phyloP scores from a whole-genome alignment of 64 coral and sea anemone species.

The Montipora cactus region DNA sequence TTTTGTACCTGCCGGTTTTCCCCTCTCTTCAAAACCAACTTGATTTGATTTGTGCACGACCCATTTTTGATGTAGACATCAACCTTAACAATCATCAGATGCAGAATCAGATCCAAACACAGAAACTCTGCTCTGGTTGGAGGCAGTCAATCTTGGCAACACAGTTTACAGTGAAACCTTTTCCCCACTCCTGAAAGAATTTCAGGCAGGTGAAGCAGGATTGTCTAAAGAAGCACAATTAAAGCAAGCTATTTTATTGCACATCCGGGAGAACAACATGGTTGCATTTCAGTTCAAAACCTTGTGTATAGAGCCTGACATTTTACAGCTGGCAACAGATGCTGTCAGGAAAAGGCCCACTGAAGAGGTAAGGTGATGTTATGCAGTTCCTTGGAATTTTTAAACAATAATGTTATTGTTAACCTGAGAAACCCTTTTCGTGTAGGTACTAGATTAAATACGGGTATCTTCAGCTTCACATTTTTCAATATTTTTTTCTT shows the following conservation, averaged over 20 bases:
- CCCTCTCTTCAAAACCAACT: too few species aligned
- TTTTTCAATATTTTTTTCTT: not conserved
- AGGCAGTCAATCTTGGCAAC: slow-evolving; percentile 68
- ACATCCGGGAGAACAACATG: slow-evolving; percentile 64
- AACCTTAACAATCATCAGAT: slow-evolving; percentile 1
- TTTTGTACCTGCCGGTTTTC: too few species aligned
- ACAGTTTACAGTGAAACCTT: slow-evolving; percentile 78
- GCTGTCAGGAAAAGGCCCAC: slow-evolving; percentile 18
- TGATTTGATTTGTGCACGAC: too few species aligned
- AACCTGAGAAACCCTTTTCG: too few species aligned
- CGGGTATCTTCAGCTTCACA: too few species aligned
- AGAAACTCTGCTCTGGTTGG: slow-evolving; percentile 89
- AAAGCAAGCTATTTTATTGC: slow-evolving; percentile 46
- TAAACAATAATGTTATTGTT: too few species aligned
- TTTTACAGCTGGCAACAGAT: slow-evolving; percentile 53
- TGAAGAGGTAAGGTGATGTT: not conserved
- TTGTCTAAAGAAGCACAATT: slow-evolving; percentile 18
- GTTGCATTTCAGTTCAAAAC: slow-evolving; percentile 61
- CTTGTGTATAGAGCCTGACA: slow-evolving; percentile 63
- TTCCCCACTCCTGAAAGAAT: slow-evolving; percentile 10
- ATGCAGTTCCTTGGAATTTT: not conserved
- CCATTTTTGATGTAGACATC: too few species aligned
- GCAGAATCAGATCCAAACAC: slow-evolving; percentile 60
- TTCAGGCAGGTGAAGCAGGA: not conserved
- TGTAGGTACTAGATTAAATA: too few species aligned